Evolutionary conservation across 1,140 invertebrate genomes (phyloP).

Genomic region (Cheumatopsyche charites): DNA sequence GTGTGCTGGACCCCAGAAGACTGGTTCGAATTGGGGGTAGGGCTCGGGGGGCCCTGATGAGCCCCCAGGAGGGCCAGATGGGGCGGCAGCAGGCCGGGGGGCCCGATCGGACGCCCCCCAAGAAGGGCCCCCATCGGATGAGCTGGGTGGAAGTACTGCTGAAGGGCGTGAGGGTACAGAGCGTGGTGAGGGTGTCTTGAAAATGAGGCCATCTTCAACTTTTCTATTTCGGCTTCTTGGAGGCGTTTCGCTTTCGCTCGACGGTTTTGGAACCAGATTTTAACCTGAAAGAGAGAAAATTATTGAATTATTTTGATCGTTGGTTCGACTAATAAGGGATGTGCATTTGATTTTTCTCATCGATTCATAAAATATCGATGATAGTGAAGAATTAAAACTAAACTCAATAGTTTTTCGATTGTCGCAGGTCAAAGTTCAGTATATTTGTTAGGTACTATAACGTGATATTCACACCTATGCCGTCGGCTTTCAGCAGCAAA

Average conservation of each 20-base stretch:
- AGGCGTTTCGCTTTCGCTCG: slow-evolving; percentile 93
- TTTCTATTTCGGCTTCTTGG: slow-evolving; percentile 93
- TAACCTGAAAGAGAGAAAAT: slow-evolving; percentile 68
- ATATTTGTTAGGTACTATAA: too few species aligned
- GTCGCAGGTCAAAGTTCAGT: too few species aligned
- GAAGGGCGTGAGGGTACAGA: slow-evolving; percentile 56
- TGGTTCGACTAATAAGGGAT: too few species aligned
- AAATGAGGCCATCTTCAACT: slow-evolving; percentile 76
- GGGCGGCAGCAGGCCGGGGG: slow-evolving; percentile 54
- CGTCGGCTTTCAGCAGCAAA: too few species aligned
- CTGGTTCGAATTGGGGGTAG: slow-evolving; percentile 19
- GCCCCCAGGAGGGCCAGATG: slow-evolving; percentile 55
- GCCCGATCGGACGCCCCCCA: slow-evolving; percentile 54
- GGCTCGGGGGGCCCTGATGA: slow-evolving; percentile 51
- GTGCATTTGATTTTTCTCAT: too few species aligned
- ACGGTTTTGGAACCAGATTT: slow-evolving; percentile 98
- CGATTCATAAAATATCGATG: too few species aligned
- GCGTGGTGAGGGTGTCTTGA: slow-evolving; percentile 59
- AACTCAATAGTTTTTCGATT: too few species aligned
- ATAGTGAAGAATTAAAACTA: too few species aligned
- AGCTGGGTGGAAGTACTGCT: slow-evolving; percentile 58
- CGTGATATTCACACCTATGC: too few species aligned
- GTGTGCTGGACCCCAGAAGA: slow-evolving; percentile 28
- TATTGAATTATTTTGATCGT: neutral
- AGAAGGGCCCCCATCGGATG: slow-evolving; percentile 53